Percentiles rank a stretch among this genome's conserved stretches.
These are phyloP conservation scores for Coremacera marginata DNA, from an alignment of 2,888 invertebrate species.

Conservation along the genomic window DNA sequence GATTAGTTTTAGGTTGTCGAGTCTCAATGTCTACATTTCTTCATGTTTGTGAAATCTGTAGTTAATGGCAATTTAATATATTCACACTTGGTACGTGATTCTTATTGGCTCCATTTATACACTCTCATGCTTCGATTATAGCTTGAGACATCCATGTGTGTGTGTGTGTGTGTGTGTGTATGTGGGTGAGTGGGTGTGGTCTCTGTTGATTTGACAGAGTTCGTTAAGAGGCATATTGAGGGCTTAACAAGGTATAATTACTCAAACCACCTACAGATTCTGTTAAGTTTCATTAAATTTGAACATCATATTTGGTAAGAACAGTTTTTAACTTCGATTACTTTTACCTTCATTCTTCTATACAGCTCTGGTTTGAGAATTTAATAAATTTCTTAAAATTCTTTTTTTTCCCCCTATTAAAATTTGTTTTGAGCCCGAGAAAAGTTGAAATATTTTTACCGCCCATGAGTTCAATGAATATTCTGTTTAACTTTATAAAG, in stretches of 20 bases:
- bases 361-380: too few relatives aligned
- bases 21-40: background rate
- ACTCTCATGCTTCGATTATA: background rate
- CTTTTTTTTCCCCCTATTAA: too few relatives aligned
- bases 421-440: too few relatives aligned
- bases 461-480: too few relatives aligned
- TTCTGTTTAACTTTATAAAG: too few relatives aligned
- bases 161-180: background rate
- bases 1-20: background rate
- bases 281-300: too few relatives aligned
- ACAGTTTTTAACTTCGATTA: too few relatives aligned
- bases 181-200: background rate
- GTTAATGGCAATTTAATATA: constrained; percentile 36
- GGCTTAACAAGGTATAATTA: constrained; percentile 13
- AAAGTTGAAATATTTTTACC: too few relatives aligned
- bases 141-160: background rate
- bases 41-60: constrained; percentile 18
- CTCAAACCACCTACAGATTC: background rate
- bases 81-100: constrained; percentile 33
- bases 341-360: too few relatives aligned
- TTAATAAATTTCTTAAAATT: too few relatives aligned
- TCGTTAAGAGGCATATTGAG: background rate
- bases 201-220: background rate
- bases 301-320: too few relatives aligned
- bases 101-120: background rate